phyloP scores from a whole-genome alignment of 1,140 invertebrate genomes.

The Pomacea maculata region DNA sequence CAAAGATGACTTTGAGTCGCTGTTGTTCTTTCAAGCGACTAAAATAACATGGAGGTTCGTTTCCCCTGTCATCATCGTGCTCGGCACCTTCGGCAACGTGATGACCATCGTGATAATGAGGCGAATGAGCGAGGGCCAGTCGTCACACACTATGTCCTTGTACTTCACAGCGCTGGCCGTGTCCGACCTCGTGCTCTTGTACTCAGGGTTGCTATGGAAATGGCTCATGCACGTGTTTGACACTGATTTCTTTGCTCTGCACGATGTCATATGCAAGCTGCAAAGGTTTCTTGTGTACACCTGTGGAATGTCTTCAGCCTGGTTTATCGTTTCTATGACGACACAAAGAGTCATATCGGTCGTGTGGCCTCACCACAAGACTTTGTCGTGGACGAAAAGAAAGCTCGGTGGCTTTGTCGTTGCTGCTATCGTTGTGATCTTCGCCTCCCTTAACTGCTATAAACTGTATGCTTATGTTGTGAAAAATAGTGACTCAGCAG shows the following conservation, averaged over 20 bases:
- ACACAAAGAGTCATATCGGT: slow-evolving; percentile 40
- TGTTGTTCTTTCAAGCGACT: not conserved
- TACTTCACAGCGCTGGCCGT: slow-evolving; percentile 39
- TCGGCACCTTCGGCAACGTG: slow-evolving; percentile 31
- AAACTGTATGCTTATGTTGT: no score
- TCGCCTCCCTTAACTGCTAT: no score
- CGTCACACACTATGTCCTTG: slow-evolving; percentile 9
- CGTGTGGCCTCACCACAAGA: slow-evolving; percentile 36
- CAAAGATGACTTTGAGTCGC: no score
- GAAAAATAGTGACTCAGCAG: no score
- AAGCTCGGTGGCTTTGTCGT: no score
- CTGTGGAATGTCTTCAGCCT: slow-evolving; percentile 34
- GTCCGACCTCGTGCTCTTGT: slow-evolving; percentile 36
- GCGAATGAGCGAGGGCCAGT: not conserved
- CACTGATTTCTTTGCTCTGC: slow-evolving; percentile 29
- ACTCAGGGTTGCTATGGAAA: slow-evolving; percentile 37
- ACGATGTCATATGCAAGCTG: slow-evolving; percentile 33
- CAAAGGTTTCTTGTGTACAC: slow-evolving; percentile 36
- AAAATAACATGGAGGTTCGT: slow-evolving; percentile 1
- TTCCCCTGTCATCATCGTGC: slow-evolving; percentile 25
- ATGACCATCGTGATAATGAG: slow-evolving; percentile 27
- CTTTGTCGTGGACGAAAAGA: not conserved
- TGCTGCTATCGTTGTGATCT: no score
- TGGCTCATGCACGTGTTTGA: slow-evolving; percentile 36
- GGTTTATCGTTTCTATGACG: slow-evolving; percentile 46